Percentiles rank a stretch among this genome's conserved stretches.
Evolutionary conservation across 2,888 invertebrate genomes (phyloP).

Genomic region (Clepsis dumicolana): DNA sequence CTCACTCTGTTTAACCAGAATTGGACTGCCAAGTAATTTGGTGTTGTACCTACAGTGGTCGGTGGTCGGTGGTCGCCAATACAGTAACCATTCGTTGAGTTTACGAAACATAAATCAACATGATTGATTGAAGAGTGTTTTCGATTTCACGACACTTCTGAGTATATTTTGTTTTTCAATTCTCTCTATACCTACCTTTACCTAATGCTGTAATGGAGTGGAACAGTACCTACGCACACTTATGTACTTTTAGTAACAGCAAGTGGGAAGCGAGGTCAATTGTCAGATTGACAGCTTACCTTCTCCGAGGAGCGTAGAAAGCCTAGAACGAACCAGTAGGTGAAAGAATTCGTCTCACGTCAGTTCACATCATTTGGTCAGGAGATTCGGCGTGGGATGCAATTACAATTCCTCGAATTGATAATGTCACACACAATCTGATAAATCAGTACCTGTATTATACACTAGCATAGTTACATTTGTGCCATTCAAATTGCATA

Average conservation of each 20-base stretch:
- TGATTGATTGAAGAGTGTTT: background rate
- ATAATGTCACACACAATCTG: constrained; percentile 42
- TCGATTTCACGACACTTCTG: background rate
- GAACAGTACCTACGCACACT: background rate
- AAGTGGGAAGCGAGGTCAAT: constrained; percentile 11
- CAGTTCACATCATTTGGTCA: background rate
- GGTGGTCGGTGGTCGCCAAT: no score
- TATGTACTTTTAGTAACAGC: background rate
- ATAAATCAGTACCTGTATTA: no score
- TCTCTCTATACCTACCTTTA: background rate
- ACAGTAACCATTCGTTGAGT: no score
- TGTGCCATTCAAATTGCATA: no score
- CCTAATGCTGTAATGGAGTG: no score
- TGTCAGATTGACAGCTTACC: constrained; percentile 10
- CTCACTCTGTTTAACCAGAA: background rate
- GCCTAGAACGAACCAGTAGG: background rate
- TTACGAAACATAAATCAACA: no score
- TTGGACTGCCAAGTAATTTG: background rate
- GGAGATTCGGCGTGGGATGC: constrained; percentile 28
- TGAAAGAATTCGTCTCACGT: background rate
- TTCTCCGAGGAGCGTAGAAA: background rate
- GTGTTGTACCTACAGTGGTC: no score
- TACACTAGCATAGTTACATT: no score
- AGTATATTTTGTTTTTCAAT: background rate
- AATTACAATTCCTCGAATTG: constrained; percentile 49